phyloP scores from a whole-genome alignment of 2,797 vertebrate genomes.

The Hirundo rustica region DNA sequence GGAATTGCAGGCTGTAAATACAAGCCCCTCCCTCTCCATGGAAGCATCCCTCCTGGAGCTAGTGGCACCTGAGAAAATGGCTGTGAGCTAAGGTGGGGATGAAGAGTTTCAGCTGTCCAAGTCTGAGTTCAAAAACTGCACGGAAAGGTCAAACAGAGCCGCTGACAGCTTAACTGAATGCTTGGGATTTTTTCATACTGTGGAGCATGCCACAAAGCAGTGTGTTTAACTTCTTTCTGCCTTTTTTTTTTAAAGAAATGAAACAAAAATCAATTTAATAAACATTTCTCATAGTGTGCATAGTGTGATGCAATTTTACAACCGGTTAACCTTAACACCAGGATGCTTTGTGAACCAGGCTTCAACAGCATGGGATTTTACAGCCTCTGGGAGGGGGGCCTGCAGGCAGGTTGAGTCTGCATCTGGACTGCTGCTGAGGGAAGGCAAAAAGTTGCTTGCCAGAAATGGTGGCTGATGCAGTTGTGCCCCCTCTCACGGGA shows the following conservation, averaged over 20 bases:
- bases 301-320: conserved; percentile 61
- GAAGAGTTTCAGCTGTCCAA: neutral
- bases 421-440: neutral
- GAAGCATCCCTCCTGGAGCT: neutral
- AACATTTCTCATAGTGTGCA: conserved; percentile 65
- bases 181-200: conserved; percentile 60
- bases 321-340: conserved; percentile 47
- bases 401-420: neutral
- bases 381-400: conserved; percentile 18
- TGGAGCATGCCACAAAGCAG: conserved; percentile 69
- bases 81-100: neutral
- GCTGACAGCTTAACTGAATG: conserved; percentile 64
- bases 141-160: conserved; percentile 48
- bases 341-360: conserved; percentile 55
- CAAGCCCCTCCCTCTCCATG: neutral
- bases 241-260: conserved; percentile 46
- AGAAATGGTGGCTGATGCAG: neutral
- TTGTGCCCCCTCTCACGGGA: neutral
- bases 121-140: conserved; percentile 29
- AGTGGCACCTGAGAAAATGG: neutral
- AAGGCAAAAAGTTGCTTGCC: neutral
- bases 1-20: neutral
- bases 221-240: conserved; percentile 67
- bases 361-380: conserved; percentile 24
- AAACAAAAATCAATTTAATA: conserved; percentile 60